These are phyloP conservation scores for Mythimna loreyi DNA, from an alignment of 2,888 invertebrate species.

Conservation along the genomic window DNA sequence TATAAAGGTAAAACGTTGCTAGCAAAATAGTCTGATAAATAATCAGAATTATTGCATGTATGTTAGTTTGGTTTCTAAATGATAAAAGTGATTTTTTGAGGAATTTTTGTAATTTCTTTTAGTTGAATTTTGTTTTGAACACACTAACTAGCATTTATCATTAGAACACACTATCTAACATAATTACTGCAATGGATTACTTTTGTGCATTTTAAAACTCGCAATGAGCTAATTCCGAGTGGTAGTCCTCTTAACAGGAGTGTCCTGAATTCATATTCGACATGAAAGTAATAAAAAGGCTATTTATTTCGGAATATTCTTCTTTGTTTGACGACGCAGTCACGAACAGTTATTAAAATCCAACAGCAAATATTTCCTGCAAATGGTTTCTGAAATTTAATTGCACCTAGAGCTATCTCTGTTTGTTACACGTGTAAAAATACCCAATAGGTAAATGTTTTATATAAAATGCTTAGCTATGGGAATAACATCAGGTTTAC, in stretches of 20 bases:
- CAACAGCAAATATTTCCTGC: conserved; percentile 2
- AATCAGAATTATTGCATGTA: no score
- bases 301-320: conserved; percentile 9
- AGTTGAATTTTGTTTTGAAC: no score
- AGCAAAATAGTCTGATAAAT: no score
- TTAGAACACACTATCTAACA: no score
- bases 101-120: no score
- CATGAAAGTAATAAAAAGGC: neutral
- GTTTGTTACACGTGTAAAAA: neutral
- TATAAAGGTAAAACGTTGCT: no score
- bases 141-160: no score
- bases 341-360: conserved; percentile 4
- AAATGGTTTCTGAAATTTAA: neutral
- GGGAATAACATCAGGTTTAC: neutral
- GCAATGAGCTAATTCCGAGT: no score
- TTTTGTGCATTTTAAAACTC: no score
- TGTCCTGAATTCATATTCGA: neutral
- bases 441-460: neutral
- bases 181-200: no score
- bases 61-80: no score
- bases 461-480: neutral
- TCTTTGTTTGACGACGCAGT: neutral
- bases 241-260: neutral
- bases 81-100: no score
- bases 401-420: neutral